Base-by-base conservation (phyloP, 2,888 invertebrate genomes). In the Sinhomidia bicolor region DNA sequence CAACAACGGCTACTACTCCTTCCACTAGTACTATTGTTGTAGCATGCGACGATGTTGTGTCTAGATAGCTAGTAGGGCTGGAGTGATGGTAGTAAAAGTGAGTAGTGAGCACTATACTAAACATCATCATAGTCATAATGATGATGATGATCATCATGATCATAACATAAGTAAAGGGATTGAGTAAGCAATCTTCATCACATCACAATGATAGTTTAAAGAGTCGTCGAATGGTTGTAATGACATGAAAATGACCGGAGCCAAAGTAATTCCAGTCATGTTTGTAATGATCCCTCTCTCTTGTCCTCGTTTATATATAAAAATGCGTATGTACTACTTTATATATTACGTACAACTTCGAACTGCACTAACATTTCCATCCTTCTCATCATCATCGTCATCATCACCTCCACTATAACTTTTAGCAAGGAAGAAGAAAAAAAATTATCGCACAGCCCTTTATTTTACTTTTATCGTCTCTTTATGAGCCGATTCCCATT, bases 401-500 rank as follows among this genome's bases (percentile, higher is more conserved):
- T 17, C 9, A 41, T 17, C 5, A 36, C 17, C 5, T n/a, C 57
- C 20, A 57, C 10, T 62, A 6, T 1, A 26, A 65, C 36, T 36
- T 9, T 17, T 36, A 65, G 1, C 17, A 36, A 83, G 60, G 9
- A 80, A 54, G 29, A 26, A 80, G 79, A 68, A 90, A 86, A 91
- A 90, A 91, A 91, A 91, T 91, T 91, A 91, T 91, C 90, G 91
- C 89, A 90, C 65, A 91, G 85, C 91, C 90, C 91, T 91, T 91
- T 91, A 90, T 91, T 91, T 90, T 91, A 91, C 85, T 91, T 91
- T 91, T 91, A 91, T 91, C 88, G 91, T 91, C 89, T 85, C 88
- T 91, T 91, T 91, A 91, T 91, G 91, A 91, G 91, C 88, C 90
- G 91, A 91, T 91, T 91, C 91, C 90, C 91, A 91, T 91, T 91